Base-by-base conservation (phyloP, 2,888 invertebrate genomes). In the Dendrolimus pini region DNA sequence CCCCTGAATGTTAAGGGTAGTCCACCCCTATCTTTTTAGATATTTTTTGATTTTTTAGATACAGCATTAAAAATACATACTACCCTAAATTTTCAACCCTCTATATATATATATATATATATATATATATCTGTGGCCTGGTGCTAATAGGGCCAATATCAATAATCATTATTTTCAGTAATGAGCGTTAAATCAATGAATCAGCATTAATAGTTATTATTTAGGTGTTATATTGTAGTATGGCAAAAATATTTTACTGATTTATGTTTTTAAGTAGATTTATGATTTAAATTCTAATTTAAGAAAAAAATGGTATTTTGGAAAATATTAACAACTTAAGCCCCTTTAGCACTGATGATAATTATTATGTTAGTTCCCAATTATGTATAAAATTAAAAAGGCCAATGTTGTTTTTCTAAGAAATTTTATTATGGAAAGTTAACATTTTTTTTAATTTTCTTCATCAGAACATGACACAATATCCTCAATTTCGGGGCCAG, bases 271-370 rank as follows among this genome's bases (percentile, higher is more conserved):
- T 60, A 60, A 53, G 56, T 53, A 56, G 59, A 58, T 59, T 62
- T 59, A 58, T 55, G 53, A 54, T 53, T 57, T 53, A 58, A 54
- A 60, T 59, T 59, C 55, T 59, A 57, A 57, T 58, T 58, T 59
- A 55, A 55, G 53, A 59, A 58, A 60, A 55, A 55, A 55, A 57
- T 47, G 53, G 41, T 54, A 57, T 59, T 18, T 59, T 59, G 55
- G 57, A 57, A 57, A 59, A 59, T 59, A 59, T 57, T 59, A 59
- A 57, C 59, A 54, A 59, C 59, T 59, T 59, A 57, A 41, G 59
- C 59, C 55, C 57, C 53, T 59, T 57, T 59, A 59, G 59, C 59
- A 57, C 59, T 59, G 53, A 59, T 59, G 57, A 55, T 59, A 57
- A 59, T 59, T 54, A 59, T 59, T 57, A 59, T 59, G 53, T 59